These are phyloP conservation scores for Girardinus metallicus DNA, from an alignment of 2,797 vertebrate genomes.

Conservation along the genomic window DNA sequence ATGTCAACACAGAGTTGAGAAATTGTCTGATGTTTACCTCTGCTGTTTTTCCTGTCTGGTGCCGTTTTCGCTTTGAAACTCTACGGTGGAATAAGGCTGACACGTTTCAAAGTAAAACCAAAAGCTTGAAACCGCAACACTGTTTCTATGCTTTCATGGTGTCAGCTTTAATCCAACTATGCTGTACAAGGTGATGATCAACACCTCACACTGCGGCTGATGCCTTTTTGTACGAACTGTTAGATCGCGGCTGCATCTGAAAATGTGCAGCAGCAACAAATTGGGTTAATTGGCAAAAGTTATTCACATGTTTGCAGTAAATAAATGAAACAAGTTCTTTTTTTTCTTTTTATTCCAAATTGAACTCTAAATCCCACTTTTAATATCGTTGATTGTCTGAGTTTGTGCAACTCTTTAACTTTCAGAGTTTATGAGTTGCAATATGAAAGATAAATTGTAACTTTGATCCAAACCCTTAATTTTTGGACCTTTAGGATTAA, in stretches of 20 bases:
- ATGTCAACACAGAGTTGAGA: background rate
- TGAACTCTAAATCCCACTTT: background rate
- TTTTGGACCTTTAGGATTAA: background rate
- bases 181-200: background rate
- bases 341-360: background rate
- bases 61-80: slow-evolving; percentile 11
- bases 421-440: background rate
- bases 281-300: background rate
- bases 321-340: background rate
- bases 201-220: background rate
- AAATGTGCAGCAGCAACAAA: background rate
- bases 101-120: slow-evolving; percentile 19
- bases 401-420: background rate
- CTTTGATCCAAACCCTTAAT: background rate
- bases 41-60: background rate
- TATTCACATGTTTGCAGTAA: background rate
- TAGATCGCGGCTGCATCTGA: background rate
- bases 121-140: slow-evolving; percentile 6
- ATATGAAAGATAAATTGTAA: background rate
- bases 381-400: background rate
- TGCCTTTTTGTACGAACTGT: background rate
- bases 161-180: background rate
- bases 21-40: slow-evolving; percentile 1
- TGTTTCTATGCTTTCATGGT: slow-evolving; percentile 1
- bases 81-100: background rate